Conservation (phyloP, 2,113 vertebrate species). For the Lepus timidus region DNA sequence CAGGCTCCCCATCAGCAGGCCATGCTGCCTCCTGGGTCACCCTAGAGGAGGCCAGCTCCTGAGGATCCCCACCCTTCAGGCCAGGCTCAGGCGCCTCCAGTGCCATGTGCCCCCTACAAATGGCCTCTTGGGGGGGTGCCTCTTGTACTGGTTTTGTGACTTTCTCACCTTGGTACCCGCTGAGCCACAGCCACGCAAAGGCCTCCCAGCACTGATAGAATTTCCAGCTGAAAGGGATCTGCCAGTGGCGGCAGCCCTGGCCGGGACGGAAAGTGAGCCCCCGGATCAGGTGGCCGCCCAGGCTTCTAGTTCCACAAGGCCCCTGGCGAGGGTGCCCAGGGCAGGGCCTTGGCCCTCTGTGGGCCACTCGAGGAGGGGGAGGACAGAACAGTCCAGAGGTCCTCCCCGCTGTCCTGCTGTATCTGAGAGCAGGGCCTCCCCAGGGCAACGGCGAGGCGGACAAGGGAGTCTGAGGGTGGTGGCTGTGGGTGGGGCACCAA, state of each 20-base stretch:
- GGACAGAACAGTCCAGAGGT: not conserved
- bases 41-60: not conserved
- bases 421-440: not conserved
- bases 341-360: not conserved
- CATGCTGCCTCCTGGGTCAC: not conserved
- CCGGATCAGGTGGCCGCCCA: slow-evolving; percentile 70
- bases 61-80: not conserved
- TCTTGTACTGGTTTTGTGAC: slow-evolving; percentile 52
- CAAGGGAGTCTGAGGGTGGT: not conserved
- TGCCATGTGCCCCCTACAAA: not conserved
- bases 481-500: not conserved
- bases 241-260: slow-evolving; percentile 26
- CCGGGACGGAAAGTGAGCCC: slow-evolving; percentile 75
- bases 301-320: slow-evolving; percentile 59
- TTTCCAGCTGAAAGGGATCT: slow-evolving; percentile 81
- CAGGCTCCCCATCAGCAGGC: not conserved
- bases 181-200: slow-evolving; percentile 48
- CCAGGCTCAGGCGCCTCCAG: not conserved
- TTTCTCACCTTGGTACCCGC: slow-evolving; percentile 36
- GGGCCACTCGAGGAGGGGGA: not conserved
- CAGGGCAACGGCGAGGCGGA: no score
- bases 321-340: slow-evolving; percentile 34
- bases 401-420: not conserved
- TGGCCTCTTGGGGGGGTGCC: not conserved
- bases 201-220: slow-evolving; percentile 72